Evolutionary conservation across 2,113 vertebrate genomes (phyloP).

Genomic region (Oxyura jamaicensis): DNA sequence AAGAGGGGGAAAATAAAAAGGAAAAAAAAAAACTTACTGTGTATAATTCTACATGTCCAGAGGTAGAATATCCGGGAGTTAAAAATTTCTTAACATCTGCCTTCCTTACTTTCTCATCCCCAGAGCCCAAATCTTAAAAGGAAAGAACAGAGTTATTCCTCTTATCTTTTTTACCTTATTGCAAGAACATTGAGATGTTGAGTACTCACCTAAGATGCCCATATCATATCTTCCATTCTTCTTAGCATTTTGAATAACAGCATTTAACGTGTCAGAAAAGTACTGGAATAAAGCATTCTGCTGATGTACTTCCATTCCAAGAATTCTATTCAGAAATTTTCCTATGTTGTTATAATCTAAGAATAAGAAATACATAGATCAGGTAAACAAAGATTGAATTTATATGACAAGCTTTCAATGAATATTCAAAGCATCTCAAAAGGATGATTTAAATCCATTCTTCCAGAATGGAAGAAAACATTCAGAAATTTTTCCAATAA

Average conservation of each 20-base stretch:
- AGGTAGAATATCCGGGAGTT: slow-evolving; percentile 95
- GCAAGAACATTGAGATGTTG: background rate
- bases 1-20: background rate
- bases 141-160: background rate
- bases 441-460: background rate
- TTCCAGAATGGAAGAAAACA: background rate
- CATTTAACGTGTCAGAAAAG: slow-evolving; percentile 92
- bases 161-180: background rate
- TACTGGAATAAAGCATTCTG: slow-evolving; percentile 98
- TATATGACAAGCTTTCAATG: background rate
- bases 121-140: slow-evolving; percentile 91
- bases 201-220: slow-evolving; percentile 92
- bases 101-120: slow-evolving; percentile 97
- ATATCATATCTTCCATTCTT: slow-evolving; percentile 97
- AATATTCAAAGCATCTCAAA: background rate
- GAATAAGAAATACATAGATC: background rate
- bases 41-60: slow-evolving; percentile 93
- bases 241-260: slow-evolving; percentile 96
- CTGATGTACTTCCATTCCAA: slow-evolving; percentile 98
- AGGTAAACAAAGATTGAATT: background rate
- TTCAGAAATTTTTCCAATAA: background rate
- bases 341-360: slow-evolving; percentile 99
- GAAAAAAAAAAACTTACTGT: slow-evolving; percentile 81
- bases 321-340: slow-evolving; percentile 95
- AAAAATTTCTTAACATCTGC: slow-evolving; percentile 92